These are phyloP conservation scores for Cyrtonyx montezumae DNA, from an alignment of 2,113 vertebrate genomes.

Conservation along the genomic window DNA sequence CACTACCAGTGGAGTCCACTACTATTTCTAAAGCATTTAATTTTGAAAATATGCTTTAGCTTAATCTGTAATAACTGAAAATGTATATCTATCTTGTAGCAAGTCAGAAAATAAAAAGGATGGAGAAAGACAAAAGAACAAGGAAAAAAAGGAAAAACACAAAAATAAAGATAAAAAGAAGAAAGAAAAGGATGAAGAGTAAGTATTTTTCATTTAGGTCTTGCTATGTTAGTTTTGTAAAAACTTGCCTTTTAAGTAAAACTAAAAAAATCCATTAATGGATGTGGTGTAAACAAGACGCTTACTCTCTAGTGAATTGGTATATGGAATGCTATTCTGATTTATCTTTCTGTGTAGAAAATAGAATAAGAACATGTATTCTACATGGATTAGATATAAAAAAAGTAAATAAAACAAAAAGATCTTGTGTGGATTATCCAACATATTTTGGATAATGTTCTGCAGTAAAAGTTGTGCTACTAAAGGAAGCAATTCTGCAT, in stretches of 20 bases:
- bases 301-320: neutral
- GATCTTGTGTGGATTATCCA: neutral
- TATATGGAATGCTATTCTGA: neutral
- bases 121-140: slow-evolving; percentile 75
- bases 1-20: neutral
- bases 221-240: neutral
- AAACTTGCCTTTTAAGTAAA: neutral
- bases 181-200: slow-evolving; percentile 81
- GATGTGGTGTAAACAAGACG: neutral
- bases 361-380: neutral
- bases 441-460: neutral
- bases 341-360: neutral
- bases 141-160: slow-evolving; percentile 73
- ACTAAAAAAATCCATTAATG: neutral
- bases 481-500: neutral
- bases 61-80: neutral
- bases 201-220: slow-evolving; percentile 54
- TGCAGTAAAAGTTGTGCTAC: neutral
- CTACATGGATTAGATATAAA: neutral
- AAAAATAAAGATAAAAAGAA: slow-evolving; percentile 71
- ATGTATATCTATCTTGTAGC: slow-evolving; percentile 64
- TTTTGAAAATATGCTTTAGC: neutral
- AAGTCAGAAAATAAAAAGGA: slow-evolving; percentile 77
- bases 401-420: neutral
- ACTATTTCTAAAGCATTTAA: neutral